These are phyloP conservation scores for Triops longicaudatus DNA, from an alignment of 1,140 invertebrate genomes.

Conservation along the genomic window DNA sequence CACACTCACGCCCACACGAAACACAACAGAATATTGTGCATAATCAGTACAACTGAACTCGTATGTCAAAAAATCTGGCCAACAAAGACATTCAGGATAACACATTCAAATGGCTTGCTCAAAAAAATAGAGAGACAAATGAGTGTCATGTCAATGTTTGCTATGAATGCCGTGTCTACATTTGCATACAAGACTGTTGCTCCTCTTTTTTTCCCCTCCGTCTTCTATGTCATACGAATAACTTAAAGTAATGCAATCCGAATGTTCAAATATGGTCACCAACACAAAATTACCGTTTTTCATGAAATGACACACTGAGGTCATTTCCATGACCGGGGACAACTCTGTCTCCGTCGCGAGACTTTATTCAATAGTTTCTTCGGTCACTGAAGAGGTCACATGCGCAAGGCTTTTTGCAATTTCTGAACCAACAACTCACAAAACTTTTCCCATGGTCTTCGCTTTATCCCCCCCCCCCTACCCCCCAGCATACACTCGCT, in stretches of 20 bases:
- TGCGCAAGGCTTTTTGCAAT: neutral
- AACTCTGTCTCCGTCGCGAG: neutral
- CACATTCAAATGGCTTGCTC: neutral
- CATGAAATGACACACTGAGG: neutral
- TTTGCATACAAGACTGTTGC: neutral
- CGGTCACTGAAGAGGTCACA: neutral
- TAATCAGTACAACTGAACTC: slow-evolving; percentile 1
- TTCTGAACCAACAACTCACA: neutral
- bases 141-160: slow-evolving; percentile 7
- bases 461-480: neutral
- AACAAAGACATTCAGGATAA: slow-evolving; percentile 13
- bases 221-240: neutral
- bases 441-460: neutral
- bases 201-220: neutral
- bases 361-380: neutral
- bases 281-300: neutral
- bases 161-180: neutral
- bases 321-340: slow-evolving; percentile 4
- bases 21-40: neutral
- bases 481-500: neutral
- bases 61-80: neutral
- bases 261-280: slow-evolving; percentile 4
- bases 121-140: neutral
- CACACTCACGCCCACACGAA: neutral
- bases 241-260: slow-evolving; percentile 2